phyloP scores from a whole-genome alignment of 2,888 invertebrate species.

The Priocnemis perturbator region DNA sequence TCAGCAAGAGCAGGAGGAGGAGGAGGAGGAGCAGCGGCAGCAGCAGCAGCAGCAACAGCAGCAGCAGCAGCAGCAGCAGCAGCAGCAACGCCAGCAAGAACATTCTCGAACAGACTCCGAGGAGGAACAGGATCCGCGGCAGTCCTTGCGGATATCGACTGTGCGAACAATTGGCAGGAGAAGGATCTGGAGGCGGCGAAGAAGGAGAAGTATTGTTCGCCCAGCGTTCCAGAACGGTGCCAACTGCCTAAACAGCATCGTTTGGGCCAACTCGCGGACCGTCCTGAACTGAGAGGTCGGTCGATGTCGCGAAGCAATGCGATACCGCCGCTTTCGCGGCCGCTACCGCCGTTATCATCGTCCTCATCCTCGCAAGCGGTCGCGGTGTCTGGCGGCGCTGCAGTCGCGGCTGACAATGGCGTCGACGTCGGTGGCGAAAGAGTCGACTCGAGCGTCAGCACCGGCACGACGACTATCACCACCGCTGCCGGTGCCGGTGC shows the following conservation, averaged over 20 bases:
- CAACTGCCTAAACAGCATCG: constrained; percentile 71
- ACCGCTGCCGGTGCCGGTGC: constrained; percentile 71
- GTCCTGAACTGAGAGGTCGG: constrained; percentile 64
- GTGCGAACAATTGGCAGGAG: constrained; percentile 48
- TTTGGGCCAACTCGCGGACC: constrained; percentile 80
- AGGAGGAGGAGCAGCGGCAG: constrained; percentile 20
- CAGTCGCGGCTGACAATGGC: neutral
- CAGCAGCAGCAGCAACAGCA: constrained; percentile 25
- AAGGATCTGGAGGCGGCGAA: constrained; percentile 59
- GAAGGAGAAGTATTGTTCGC: constrained; percentile 61
- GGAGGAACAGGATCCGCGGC: constrained; percentile 22
- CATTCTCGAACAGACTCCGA: constrained; percentile 64
- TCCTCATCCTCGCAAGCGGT: constrained; percentile 33
- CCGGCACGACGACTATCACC: constrained; percentile 33
- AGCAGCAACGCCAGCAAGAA: constrained; percentile 26
- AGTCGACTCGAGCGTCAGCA: constrained; percentile 11
- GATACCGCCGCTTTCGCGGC: constrained; percentile 67
- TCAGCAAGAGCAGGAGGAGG: constrained; percentile 33
- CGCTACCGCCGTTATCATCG: constrained; percentile 56
- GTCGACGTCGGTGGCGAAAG: neutral
- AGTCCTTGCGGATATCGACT: constrained; percentile 33
- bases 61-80: constrained; percentile 40
- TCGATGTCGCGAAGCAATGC: constrained; percentile 70
- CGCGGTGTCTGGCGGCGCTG: constrained; percentile 8
- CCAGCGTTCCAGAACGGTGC: constrained; percentile 56